Conservation (phyloP, 2,888 invertebrate genomes). For the Tineola bisselliella region DNA sequence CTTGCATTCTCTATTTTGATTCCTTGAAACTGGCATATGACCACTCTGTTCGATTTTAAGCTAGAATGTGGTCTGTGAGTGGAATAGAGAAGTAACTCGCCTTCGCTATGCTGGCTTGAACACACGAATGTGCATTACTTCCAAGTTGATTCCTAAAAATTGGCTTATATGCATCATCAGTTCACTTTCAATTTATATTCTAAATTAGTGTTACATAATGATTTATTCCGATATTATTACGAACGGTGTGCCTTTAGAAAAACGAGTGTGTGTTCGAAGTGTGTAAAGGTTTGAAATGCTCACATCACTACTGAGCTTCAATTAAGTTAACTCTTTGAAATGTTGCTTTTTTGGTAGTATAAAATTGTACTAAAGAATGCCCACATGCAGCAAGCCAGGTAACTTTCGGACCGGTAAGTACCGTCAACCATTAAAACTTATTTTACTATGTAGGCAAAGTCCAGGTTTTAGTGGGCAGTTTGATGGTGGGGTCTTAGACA, state of each 20-base stretch:
- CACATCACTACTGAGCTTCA: not conserved
- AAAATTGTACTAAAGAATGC: slow-evolving; percentile 14
- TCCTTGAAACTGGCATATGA: too few relatives aligned
- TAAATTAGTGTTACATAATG: too few relatives aligned
- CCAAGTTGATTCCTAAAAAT: too few relatives aligned
- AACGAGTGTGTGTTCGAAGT: not conserved
- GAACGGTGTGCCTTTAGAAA: not conserved
- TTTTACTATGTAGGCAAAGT: slow-evolving; percentile 18
- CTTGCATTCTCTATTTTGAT: too few relatives aligned
- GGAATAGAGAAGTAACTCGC: too few relatives aligned
- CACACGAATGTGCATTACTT: too few relatives aligned
- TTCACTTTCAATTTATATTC: too few relatives aligned
- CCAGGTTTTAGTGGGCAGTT: not conserved
- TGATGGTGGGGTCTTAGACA: not conserved
- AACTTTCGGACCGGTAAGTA: slow-evolving; percentile 29
- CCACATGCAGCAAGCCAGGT: slow-evolving; percentile 17
- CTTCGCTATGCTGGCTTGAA: too few relatives aligned
- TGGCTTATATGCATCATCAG: too few relatives aligned
- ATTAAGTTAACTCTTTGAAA: not conserved
- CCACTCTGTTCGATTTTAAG: too few relatives aligned
- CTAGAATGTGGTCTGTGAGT: too few relatives aligned
- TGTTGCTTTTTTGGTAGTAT: not conserved
- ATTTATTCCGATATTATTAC: too few relatives aligned
- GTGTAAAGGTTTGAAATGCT: not conserved
- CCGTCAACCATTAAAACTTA: slow-evolving; percentile 45